Base-by-base conservation (phyloP, 2,113 vertebrate genomes). In the Lepus timidus region DNA sequence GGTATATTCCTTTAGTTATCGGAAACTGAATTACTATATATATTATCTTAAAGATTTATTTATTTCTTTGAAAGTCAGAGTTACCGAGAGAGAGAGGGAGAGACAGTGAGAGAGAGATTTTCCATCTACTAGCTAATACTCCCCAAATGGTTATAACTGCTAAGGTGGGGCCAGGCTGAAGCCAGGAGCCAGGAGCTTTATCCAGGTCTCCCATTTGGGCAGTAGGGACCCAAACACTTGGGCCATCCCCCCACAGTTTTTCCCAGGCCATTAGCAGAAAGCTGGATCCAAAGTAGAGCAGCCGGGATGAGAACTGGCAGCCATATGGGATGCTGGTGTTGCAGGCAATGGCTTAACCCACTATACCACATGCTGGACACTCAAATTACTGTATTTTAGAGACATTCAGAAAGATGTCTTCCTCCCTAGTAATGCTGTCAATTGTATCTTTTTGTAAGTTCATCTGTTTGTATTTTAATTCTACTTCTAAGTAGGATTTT, bases 341-440 rank as follows among this genome's bases (percentile, higher is more conserved):
- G 2, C n/a, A n/a, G 31, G 67, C 14, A 7, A 8, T 70, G 31
- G 67, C 44, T 44, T 44, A 44, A 44, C 7, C 6, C 44, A 44
- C 44, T 44, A 44, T 6, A 16, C 29, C 65, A 31, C 12, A 16
- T 67, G 65, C 22, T 51, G 39, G 51, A 44, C 23, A 78, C 29
- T 58, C 55, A 36, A 55, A 73, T 85, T 85, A 90, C 16, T 85
- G 3, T 61, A 79, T 74, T 80, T 85, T 92, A 88, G 91, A 94
- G 65, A 68, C 22, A 67, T 88, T 88, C 78, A 52, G 29, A 39
- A 79, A 62, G 71, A 88, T 17, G 11, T 6, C 33, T 74, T 65
- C 80, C 2, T 70, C n/a, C 86, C 51, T 55, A 80, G 70, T 82
- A 68, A 65, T 61, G 3, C 31, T 58, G 90, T 84, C 39, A 52